Evolutionary conservation across 37 sponge, comb jelly and placozoan genomes (phyloP).

Genomic region (Beroe forskalii): DNA sequence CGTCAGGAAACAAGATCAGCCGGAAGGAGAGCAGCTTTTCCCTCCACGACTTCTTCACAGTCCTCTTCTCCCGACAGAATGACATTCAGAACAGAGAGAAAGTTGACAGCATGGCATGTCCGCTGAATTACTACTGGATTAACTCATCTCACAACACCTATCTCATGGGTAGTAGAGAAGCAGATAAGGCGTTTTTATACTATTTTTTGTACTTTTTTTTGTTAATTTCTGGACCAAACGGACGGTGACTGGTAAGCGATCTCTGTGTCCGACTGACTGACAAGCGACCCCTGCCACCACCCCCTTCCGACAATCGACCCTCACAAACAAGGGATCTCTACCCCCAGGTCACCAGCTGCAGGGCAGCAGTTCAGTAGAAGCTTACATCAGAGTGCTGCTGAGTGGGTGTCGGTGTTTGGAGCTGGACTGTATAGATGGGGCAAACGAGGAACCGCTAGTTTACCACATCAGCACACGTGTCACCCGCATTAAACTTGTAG

Average conservation of each 20-base stretch:
- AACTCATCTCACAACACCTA: slow-evolving; percentile 55
- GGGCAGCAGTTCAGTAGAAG: slow-evolving; percentile 3
- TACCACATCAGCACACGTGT: background rate
- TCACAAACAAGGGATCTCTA: too few relatives aligned
- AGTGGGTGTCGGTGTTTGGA: slow-evolving; percentile 11
- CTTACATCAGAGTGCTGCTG: slow-evolving; percentile 13
- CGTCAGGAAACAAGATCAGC: background rate
- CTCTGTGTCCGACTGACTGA: too few relatives aligned
- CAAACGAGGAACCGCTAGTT: slow-evolving; percentile 8
- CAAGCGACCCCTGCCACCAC: too few relatives aligned
- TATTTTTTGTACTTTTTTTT: too few relatives aligned
- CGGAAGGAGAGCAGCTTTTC: background rate
- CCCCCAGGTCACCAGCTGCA: slow-evolving; percentile 18
- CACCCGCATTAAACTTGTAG: background rate
- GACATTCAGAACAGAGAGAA: background rate
- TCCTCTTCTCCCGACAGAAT: background rate
- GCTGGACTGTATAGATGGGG: slow-evolving; percentile 29
- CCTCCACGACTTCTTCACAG: background rate
- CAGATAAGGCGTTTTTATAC: too few relatives aligned
- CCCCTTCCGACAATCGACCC: too few relatives aligned
- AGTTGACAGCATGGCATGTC: background rate
- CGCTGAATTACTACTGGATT: slow-evolving; percentile 39
- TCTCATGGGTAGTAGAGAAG: slow-evolving; percentile 39
- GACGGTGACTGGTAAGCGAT: too few relatives aligned
- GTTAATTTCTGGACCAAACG: too few relatives aligned